Evolutionary conservation across 1,140 invertebrate species (phyloP).

Genomic region (Charaxes varanes): DNA sequence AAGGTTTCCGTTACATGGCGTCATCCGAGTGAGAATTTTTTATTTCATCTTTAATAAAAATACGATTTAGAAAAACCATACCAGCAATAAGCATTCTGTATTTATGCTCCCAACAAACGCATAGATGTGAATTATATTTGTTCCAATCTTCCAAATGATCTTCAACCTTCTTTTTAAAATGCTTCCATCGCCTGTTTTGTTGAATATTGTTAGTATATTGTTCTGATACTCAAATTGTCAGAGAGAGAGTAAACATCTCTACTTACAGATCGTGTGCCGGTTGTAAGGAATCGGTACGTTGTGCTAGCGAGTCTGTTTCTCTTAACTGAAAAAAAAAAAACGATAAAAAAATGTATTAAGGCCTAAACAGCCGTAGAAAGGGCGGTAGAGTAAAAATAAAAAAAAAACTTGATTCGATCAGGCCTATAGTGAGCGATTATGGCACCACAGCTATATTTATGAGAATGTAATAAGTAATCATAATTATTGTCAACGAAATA

Average conservation of each 20-base stretch:
- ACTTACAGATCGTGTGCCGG: constrained; percentile 31
- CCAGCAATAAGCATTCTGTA: constrained; percentile 41
- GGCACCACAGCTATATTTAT: no score
- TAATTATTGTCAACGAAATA: no score
- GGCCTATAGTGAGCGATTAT: no score
- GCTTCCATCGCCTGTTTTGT: constrained; percentile 37
- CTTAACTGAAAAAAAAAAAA: constrained; percentile 34
- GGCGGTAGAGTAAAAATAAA: no score
- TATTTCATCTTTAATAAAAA: not conserved
- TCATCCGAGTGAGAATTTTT: not conserved
- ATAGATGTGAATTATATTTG: constrained; percentile 46
- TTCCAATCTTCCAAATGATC: constrained; percentile 46
- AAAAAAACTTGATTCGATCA: no score
- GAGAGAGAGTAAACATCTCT: not conserved
- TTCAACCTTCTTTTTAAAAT: constrained; percentile 45
- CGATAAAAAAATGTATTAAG: constrained; percentile 2
- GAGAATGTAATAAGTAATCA: no score
- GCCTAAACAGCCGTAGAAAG: no score
- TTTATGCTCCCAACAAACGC: constrained; percentile 45
- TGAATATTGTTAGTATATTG: constrained; percentile 2
- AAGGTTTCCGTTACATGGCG: not conserved
- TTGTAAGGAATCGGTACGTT: constrained; percentile 10
- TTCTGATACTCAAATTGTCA: not conserved
- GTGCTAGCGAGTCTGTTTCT: constrained; percentile 38
- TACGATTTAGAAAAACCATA: constrained; percentile 17